phyloP scores from a whole-genome alignment of 2,113 vertebrate species.

The Hydrolagus affinis region DNA sequence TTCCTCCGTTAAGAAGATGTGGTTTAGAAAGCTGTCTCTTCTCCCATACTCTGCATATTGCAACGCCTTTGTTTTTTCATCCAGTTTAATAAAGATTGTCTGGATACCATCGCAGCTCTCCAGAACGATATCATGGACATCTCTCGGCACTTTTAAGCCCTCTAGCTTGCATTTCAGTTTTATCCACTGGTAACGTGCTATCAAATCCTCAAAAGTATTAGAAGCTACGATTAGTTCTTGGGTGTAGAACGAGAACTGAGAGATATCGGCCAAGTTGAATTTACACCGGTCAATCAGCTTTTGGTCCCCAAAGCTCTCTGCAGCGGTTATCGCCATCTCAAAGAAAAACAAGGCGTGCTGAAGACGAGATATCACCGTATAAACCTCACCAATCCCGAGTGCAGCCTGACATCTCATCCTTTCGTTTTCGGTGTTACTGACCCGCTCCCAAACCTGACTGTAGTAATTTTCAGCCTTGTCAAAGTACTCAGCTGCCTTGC shows the following conservation, averaged over 20 bases:
- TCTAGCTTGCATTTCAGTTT: not conserved
- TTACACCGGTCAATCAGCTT: slow-evolving; percentile 14
- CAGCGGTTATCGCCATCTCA: slow-evolving; percentile 2
- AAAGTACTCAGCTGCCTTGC: not conserved
- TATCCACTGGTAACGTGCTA: slow-evolving; percentile 3
- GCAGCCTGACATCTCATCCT: slow-evolving; percentile 14
- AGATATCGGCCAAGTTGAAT: not conserved
- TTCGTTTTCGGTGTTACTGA: not conserved
- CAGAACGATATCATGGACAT: not conserved
- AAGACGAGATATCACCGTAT: not conserved
- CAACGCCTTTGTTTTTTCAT: not conserved
- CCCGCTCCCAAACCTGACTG: slow-evolving; percentile 15
- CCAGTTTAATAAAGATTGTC: not conserved
- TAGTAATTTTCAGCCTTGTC: not conserved
- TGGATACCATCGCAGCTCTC: slow-evolving; percentile 25
- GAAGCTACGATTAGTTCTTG: not conserved
- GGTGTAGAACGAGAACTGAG: not conserved
- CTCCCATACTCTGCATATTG: slow-evolving; percentile 24
- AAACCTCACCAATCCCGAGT: slow-evolving; percentile 12
- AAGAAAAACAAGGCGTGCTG: slow-evolving; percentile 26
- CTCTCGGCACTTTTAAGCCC: not conserved
- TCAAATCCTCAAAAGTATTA: slow-evolving; percentile 14
- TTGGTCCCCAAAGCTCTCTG: not conserved
- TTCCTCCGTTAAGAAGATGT: not conserved
- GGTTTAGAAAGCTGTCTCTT: slow-evolving; percentile 1